Conservation (phyloP, 2,113 vertebrate species). For the Sterna hirundo region DNA sequence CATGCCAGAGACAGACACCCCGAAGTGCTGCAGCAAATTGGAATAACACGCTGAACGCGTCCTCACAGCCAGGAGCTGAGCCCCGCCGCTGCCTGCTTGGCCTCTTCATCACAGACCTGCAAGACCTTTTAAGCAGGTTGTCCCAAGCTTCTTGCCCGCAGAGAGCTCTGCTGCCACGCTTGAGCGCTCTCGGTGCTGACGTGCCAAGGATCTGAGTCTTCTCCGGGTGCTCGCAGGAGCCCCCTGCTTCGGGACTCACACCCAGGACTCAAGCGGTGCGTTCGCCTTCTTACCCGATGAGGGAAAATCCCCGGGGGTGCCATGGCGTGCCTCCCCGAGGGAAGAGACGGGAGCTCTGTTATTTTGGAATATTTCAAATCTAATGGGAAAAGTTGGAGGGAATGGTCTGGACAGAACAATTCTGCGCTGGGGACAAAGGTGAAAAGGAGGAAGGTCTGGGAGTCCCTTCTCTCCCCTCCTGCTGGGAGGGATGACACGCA, state of each 20-base stretch:
- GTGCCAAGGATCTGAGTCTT: background rate
- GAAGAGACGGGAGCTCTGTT: background rate
- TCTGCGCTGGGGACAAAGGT: background rate
- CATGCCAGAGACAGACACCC: background rate
- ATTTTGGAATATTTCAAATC: background rate
- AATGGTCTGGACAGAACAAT: background rate
- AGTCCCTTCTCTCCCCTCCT: background rate
- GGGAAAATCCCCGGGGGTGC: background rate
- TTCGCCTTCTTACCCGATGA: background rate
- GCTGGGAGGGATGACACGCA: background rate
- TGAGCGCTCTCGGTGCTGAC: background rate
- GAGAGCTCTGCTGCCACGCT: background rate
- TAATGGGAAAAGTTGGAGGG: background rate
- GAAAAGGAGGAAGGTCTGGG: background rate
- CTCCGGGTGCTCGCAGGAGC: background rate
- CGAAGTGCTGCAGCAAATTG: background rate
- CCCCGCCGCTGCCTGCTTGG: background rate
- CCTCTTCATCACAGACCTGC: background rate
- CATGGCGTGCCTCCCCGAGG: background rate
- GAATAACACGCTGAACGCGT: accelerated
- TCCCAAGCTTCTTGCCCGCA: background rate
- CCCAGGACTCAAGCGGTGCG: accelerated
- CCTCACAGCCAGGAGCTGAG: background rate
- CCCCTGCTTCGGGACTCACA: background rate
- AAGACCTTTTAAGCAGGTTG: background rate